Percentiles rank a stretch among this genome's conserved stretches.
Evolutionary conservation across 2,888 invertebrate species (phyloP).

Genomic region (Drosophila buzzatii): DNA sequence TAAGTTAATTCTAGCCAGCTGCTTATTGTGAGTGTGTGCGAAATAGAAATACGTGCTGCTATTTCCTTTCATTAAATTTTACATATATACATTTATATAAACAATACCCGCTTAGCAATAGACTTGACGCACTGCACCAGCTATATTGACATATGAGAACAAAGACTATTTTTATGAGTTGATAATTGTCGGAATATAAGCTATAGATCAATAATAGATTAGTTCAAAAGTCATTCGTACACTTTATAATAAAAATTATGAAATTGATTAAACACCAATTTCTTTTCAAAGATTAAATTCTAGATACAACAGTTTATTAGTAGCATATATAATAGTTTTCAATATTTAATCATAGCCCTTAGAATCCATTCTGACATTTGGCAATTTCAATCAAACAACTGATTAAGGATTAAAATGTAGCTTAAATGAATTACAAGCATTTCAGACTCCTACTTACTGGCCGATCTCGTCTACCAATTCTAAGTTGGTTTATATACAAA

Average conservation of each 20-base stretch:
- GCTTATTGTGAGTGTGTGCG: background rate
- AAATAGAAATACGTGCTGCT: slow-evolving; percentile 53
- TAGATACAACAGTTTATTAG: background rate
- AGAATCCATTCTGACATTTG: background rate
- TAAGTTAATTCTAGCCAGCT: background rate
- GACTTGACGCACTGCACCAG: background rate
- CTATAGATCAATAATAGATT: background rate
- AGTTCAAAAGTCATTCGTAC: background rate
- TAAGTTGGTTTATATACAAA: background rate
- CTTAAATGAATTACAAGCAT: background rate
- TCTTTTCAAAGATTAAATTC: background rate
- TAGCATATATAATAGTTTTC: background rate
- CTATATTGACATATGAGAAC: background rate
- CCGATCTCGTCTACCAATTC: background rate
- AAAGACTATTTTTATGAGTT: background rate
- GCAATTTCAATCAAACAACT: background rate
- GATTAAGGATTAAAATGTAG: background rate
- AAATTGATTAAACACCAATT: background rate
- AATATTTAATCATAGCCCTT: background rate
- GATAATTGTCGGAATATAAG: background rate
- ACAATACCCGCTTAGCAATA: background rate
- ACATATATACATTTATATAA: background rate
- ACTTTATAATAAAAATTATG: background rate
- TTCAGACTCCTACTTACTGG: background rate
- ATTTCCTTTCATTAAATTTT: slow-evolving; percentile 44